Conservation (phyloP, 2,113 vertebrate species). For the Stegostoma tigrinum region DNA sequence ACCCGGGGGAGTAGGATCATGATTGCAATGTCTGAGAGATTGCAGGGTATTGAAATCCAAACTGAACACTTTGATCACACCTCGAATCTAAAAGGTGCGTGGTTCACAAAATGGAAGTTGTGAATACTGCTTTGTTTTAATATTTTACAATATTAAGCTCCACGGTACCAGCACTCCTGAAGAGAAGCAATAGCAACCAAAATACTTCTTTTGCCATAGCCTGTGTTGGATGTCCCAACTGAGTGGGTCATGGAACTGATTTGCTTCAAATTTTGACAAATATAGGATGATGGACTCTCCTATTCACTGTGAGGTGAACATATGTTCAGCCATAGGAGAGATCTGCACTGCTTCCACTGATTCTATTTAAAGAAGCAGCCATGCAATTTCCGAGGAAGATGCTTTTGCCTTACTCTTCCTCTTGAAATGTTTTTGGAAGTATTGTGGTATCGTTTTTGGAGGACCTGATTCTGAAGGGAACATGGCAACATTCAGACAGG, state of each 20-base stretch:
- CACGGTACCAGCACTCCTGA: not conserved
- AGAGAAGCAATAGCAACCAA: not conserved
- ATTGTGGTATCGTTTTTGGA: not conserved
- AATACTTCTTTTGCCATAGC: not conserved
- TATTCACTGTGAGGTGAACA: not conserved
- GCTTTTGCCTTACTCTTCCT: not conserved
- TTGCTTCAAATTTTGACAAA: not conserved
- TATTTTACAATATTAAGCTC: not conserved
- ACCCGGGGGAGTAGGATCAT: conserved; percentile 18
- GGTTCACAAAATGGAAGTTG: not conserved
- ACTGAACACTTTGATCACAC: not conserved
- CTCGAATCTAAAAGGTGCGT: not conserved
- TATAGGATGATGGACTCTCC: not conserved
- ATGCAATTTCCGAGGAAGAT: not conserved
- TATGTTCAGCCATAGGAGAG: too few relatives aligned
- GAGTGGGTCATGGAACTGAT: not conserved
- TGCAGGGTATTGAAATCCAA: not conserved
- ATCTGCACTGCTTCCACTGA: too few relatives aligned
- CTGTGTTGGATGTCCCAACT: not conserved
- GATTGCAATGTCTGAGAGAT: not conserved
- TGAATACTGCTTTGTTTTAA: not conserved
- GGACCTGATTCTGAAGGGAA: not conserved
- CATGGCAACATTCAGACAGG: not conserved
- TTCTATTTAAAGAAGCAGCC: not conserved
- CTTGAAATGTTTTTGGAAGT: not conserved